These are phyloP conservation scores for Patiria miniata DNA, from an alignment of 35 echinoderm and acorn worm species.

Conservation along the genomic window DNA sequence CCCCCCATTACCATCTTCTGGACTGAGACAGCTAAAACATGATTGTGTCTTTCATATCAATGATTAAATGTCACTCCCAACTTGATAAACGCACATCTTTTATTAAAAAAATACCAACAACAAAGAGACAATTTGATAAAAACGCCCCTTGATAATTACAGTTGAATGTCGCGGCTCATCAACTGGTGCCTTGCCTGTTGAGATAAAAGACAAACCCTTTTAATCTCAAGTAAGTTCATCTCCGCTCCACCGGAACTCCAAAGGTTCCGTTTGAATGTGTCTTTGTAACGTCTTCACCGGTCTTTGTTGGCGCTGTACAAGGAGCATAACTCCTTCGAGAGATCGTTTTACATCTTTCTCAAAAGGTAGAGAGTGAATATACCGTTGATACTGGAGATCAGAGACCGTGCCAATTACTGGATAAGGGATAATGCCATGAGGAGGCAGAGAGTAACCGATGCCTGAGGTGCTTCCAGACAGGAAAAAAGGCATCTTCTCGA, in stretches of 20 bases:
- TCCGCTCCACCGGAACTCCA: neutral
- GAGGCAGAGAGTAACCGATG: neutral
- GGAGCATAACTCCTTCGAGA: neutral
- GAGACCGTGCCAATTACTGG: neutral
- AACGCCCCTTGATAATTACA: neutral
- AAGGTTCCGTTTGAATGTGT: neutral
- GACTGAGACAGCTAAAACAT: neutral
- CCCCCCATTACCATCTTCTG: conserved; percentile 11
- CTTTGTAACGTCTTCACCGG: neutral
- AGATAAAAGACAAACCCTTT: neutral
- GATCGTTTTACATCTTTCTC: neutral
- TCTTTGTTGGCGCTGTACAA: neutral
- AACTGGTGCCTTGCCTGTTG: conserved; percentile 14
- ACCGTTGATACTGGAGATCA: neutral
- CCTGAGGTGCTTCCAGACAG: no score
- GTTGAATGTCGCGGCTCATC: neutral
- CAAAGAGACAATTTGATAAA: neutral
- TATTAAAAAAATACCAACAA: no score
- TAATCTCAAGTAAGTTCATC: neutral
- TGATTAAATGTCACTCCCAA: no score
- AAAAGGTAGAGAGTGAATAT: neutral
- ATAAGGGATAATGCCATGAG: neutral
- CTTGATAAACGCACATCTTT: no score
- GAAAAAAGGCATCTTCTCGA: no score
- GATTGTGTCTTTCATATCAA: no score